Base-by-base conservation (phyloP, 2,888 invertebrate genomes). In the Drosophila nr. fundita region DNA sequence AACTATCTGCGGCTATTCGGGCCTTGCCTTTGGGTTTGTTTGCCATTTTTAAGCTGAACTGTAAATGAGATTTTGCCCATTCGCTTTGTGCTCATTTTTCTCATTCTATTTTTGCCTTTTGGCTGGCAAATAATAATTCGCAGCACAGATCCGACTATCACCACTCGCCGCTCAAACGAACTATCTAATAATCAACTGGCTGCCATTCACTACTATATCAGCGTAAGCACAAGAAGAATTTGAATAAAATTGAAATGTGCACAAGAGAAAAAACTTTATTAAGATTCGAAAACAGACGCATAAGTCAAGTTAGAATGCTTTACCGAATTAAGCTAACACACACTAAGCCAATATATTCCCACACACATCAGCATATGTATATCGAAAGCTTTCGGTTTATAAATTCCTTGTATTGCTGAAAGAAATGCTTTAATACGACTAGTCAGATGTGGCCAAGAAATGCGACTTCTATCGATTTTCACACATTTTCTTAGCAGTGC, bases 51-150 rank as follows among this genome's bases (percentile, higher is more conserved):
- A 79, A 79, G 73, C 80, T 70, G 57, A 82, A 82, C 82, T 82
- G 79, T 76, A 82, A 80, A 80, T 82, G 79, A 80, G 82, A 79
- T 80, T 80, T 78, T 76, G 48, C 76, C 60, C 76, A 68, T 82
- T 80, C 64, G 61, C 76, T 76, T 78, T 73, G 65, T 55, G 76
- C 61, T 61, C 77, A 62, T 68, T 77, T 76, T 76, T 67, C 80
- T 45, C 49, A 58, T 53, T 68, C 73, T 48, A 57, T 48, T 50
- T 68, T 68, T 69, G 70, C 71, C 83, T 71, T 68, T 73, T 73
- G 75, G 83, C 75, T 75, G 30, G 75, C 66, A 75, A 75, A 73
- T 73, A 75, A 73, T 75, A 78, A 83, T 83, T 82, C 80, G 55
- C 73, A 48, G 48, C 63, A 58, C 66, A 73, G 50, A 60, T 60